Evolutionary conservation across 1,140 invertebrate species (phyloP), one percentile per base, ranked within the genome.

Genomic region (Cepaea nemoralis): DNA sequence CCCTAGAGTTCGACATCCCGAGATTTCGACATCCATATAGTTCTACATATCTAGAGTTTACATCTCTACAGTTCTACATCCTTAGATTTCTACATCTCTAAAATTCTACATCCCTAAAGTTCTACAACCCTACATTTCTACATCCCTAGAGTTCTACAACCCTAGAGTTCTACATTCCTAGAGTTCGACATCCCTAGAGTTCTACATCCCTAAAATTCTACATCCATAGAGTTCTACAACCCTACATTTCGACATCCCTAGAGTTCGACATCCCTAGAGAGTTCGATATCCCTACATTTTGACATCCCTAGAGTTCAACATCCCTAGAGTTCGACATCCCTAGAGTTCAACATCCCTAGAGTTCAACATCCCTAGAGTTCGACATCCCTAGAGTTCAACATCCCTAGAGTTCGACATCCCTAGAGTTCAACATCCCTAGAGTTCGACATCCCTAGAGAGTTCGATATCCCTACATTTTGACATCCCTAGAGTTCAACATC

Each of bases 81-180:
- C n/a, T n/a, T n/a, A n/a, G n/a, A n/a, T n/a, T n/a, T 37, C 37
- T 35, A 73, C 24, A 73, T 33, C 33, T 10, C 35, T n/a, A 75
- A 6, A 48, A 3, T 10, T 16, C 19, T 48, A n/a, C 73, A 75
- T 45, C 16, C 73, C 40, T 45, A 75, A 16, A 75, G 2, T 10
- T 22, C 22, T n/a, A 75, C 31, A n/a, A 22, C 40, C n/a, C n/a
- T n/a, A 40, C 40, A 45, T 33, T 31, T 12, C 40, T n/a, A 75
- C 40, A 75, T n/a, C 40, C 40, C 40, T 45, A 45, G 5, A 40
- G n/a, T 45, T 48, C 12, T 45, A 45, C 40, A 45, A 27, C 24
- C 40, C 19, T 48, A 40, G 37, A 75, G 37, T 45, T 42, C 40
- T 42, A 75, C 73, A 48, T 42, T 31, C 40, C 24, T 45, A 75